Conservation (phyloP, 2,113 vertebrate species). For the Egretta garzetta region DNA sequence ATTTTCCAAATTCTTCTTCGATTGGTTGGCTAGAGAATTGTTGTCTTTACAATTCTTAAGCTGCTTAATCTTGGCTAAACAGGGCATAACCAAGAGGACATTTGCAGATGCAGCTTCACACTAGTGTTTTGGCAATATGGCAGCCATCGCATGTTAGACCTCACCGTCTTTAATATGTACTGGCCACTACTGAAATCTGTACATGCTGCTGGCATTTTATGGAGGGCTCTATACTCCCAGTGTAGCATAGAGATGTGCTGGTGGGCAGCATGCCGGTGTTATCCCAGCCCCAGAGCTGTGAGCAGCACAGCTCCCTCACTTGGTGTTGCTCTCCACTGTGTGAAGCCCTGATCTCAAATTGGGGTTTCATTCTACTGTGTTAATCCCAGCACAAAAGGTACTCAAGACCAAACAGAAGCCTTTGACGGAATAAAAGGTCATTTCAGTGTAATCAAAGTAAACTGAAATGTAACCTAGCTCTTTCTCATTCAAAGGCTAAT, state of each 20-base stretch:
- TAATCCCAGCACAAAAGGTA: not conserved
- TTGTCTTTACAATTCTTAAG: not conserved
- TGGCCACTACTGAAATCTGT: not conserved
- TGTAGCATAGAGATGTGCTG: not conserved
- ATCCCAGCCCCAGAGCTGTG: rapidly evolving
- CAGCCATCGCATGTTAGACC: not conserved
- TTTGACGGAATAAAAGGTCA: not conserved
- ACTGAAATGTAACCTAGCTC: not conserved
- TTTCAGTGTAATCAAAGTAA: not conserved
- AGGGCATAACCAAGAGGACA: not conserved
- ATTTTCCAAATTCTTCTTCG: not conserved
- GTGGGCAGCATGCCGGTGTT: rapidly evolving
- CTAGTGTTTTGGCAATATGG: not conserved
- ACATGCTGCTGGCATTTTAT: not conserved
- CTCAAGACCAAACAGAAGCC: not conserved
- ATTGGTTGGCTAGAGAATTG: not conserved
- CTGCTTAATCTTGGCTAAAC: not conserved
- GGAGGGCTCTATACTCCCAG: not conserved
- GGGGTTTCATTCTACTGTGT: not conserved
- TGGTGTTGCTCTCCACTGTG: not conserved
- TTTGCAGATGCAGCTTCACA: not conserved
- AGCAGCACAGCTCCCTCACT: not conserved
- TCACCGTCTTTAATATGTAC: not conserved
- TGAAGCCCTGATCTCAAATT: not conserved
- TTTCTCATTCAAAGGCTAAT: not conserved